A percentile compares a stretch with the other conserved stretches of the same genome.
Conservation (phyloP, 1,140 invertebrate species). For the Matsumurasca onukii region DNA sequence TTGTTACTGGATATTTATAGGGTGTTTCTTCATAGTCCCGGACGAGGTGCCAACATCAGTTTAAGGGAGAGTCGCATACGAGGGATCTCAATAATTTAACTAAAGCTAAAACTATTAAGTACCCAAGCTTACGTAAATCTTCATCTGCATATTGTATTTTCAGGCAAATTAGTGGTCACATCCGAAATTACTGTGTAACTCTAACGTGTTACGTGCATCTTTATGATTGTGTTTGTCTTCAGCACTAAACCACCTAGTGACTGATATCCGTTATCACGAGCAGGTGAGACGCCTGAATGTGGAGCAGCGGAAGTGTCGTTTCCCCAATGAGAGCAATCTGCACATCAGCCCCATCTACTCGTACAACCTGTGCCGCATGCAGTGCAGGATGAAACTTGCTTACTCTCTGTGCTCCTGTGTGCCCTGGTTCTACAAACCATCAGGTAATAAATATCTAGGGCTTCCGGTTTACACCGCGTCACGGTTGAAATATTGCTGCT, state of each 20-base stretch:
- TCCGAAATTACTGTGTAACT: no score
- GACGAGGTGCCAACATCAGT: slow-evolving; percentile 58
- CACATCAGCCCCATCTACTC: slow-evolving; percentile 62
- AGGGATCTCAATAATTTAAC: slow-evolving; percentile 7
- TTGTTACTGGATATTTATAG: slow-evolving; percentile 2
- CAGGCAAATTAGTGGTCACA: no score
- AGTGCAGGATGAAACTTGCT: slow-evolving; percentile 60
- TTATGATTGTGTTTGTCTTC: no score
- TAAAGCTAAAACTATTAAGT: no score
- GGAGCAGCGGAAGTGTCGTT: slow-evolving; percentile 62
- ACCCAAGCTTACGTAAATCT: no score
- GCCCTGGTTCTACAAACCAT: slow-evolving; percentile 61
- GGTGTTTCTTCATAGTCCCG: slow-evolving; percentile 58
- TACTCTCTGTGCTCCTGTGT: slow-evolving; percentile 60
- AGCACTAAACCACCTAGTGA: no score
- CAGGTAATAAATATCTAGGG: no score
- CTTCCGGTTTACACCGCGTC: no score
- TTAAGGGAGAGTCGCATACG: slow-evolving; percentile 39
- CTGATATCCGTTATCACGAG: not conserved
- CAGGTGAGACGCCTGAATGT: slow-evolving; percentile 51
- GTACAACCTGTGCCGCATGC: slow-evolving; percentile 64
- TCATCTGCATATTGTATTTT: no score
- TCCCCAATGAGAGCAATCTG: slow-evolving; percentile 60
- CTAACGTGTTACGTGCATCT: no score
- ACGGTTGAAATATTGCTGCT: no score